A percentile compares a stretch with the other conserved stretches of the same genome.
Evolutionary conservation across 2,113 vertebrate species (phyloP).

Genomic region (Tragelaphus scriptus): DNA sequence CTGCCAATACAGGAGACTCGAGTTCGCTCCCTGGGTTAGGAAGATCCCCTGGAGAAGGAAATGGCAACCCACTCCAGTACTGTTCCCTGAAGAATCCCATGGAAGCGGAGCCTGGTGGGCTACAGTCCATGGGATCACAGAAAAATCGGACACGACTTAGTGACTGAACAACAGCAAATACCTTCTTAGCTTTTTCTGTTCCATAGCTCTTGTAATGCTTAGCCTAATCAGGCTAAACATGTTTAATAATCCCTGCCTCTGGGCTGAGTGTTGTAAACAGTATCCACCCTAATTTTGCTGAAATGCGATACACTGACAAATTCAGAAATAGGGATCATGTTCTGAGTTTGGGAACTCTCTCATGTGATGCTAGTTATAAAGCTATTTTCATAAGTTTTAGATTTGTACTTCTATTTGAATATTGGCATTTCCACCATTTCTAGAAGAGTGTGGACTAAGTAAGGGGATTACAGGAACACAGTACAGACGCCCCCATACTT

Average conservation of each 20-base stretch:
- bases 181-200: neutral
- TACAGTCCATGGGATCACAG: neutral
- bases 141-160: neutral
- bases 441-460: neutral
- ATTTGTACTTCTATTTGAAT: neutral
- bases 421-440: neutral
- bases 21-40: neutral
- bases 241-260: neutral
- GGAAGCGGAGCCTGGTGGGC: neutral
- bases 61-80: neutral
- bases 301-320: neutral
- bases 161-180: neutral
- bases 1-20: neutral
- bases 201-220: neutral
- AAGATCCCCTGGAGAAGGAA: neutral
- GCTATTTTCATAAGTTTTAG: neutral
- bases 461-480: neutral
- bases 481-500: fast-evolving
- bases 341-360: neutral
- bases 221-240: neutral
- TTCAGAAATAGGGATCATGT: neutral
- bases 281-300: neutral
- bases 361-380: neutral
- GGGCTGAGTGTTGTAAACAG: neutral
- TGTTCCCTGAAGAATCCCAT: neutral